Conservation (phyloP, 1,140 invertebrate species). For the Heterodera carotae region DNA sequence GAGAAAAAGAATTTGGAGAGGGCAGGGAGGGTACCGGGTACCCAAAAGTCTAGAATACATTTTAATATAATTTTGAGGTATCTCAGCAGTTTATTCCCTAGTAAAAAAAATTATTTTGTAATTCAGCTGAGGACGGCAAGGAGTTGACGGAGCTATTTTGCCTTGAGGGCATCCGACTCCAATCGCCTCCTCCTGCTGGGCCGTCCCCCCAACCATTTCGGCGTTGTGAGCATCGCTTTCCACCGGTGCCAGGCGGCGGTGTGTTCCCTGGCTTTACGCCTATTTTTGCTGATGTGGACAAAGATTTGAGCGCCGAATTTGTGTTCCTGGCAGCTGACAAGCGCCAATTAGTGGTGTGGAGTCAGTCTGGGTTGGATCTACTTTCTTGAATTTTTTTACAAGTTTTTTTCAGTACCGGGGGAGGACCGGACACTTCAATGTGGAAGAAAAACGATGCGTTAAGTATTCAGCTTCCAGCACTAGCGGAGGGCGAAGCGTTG, state of each 20-base stretch:
- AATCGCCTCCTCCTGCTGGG: constrained; percentile 18
- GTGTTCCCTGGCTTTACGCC: constrained; percentile 47
- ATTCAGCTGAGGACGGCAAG: background rate
- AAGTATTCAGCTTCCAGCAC: constrained; percentile 38
- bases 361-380: constrained; percentile 10
- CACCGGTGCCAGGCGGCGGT: constrained; percentile 23
- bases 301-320: constrained; percentile 57
- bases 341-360: constrained; percentile 47
- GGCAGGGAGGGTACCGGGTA: too few species aligned
- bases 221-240: constrained; percentile 35
- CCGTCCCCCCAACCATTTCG: constrained; percentile 14
- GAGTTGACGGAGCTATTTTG: constrained; percentile 24
- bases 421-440: constrained; percentile 12
- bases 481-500: constrained; percentile 36
- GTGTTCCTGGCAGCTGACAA: constrained; percentile 47
- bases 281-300: constrained; percentile 55
- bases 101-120: too few species aligned
- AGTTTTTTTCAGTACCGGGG: constrained; percentile 4
- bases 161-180: constrained; percentile 17
- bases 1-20: background rate
- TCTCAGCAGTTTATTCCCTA: too few species aligned
- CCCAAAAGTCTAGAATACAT: too few species aligned
- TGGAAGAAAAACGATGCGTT: constrained; percentile 37
- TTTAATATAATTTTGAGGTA: too few species aligned
- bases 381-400: background rate